phyloP scores from a whole-genome alignment of 2,888 invertebrate genomes.

The Sphinx pinastri region DNA sequence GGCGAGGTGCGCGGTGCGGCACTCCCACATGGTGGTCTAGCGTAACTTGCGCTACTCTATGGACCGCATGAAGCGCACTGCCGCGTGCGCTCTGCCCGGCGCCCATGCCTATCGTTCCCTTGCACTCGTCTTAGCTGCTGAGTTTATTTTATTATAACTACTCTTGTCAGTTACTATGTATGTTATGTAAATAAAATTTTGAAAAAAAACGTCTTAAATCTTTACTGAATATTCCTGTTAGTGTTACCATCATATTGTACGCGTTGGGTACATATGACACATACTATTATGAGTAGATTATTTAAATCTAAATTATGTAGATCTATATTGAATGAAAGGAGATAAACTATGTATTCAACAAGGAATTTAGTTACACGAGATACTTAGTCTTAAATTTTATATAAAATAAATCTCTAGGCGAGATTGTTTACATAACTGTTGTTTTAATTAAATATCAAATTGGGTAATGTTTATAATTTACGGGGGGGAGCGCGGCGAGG shows the following conservation, averaged over 20 bases:
- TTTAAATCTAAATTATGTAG: constrained; percentile 5
- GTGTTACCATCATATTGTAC: constrained; percentile 33
- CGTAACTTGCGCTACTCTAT: not conserved
- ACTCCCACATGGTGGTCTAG: no score
- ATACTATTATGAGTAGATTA: constrained; percentile 23
- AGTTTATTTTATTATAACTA: constrained; percentile 62
- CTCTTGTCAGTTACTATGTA: constrained; percentile 73
- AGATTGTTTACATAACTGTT: constrained; percentile 63
- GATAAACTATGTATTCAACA: constrained; percentile 53
- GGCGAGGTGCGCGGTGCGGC: not conserved
- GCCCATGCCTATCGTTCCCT: not conserved
- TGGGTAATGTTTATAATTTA: no score
- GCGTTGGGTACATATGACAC: not conserved
- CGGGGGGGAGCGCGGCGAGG: no score
- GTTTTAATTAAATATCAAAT: constrained; percentile 52
- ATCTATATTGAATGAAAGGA: constrained; percentile 34
- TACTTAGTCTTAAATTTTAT: constrained; percentile 59
- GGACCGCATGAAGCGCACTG: not conserved
- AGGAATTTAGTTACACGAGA: constrained; percentile 50
- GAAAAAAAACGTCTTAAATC: constrained; percentile 35
- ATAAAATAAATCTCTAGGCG: constrained; percentile 58
- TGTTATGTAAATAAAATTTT: constrained; percentile 74
- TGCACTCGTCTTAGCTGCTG: constrained; percentile 18
- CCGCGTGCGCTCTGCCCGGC: not conserved
- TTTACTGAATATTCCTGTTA: constrained; percentile 58